Evolutionary conservation across 2,797 vertebrate genomes (phyloP), one percentile per base, ranked within the genome.

Genomic region (Tragelaphus eurycerus): DNA sequence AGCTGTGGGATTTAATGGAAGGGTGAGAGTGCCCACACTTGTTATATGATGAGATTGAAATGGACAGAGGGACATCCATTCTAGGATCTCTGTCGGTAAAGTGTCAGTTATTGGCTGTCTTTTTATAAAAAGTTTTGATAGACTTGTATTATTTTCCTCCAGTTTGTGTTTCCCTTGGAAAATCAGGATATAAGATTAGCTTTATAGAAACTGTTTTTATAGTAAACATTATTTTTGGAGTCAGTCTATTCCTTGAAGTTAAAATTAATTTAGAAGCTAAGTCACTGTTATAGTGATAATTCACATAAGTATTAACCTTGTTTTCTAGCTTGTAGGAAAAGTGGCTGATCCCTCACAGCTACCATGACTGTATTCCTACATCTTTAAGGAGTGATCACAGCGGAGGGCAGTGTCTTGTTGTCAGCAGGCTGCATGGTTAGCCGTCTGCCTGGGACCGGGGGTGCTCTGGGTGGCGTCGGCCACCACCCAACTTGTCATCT

Each of bases 121-220:
- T 31, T 81, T 81, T 95, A 31, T 19, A 82, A 29, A 46, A 88
- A 43, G 6, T 17, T 52, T 97, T 96, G 57, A 90, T 85, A 48
- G 57, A 52, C 13, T 60, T 71, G 38, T 78, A 17, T 88, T 88
- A 54, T 87, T 95, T 96, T 78, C 43, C 48, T 50, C 31, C 79
- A 93, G 67, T 95, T 96, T 9, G n/a, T 93, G 29, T 93, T 92
- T 86, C 43, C 90, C 38, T 88, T 88, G 19, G 67, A 93, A 95
- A 92, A 52, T 89, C 67, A 93, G 12, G 16, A 71, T 78, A 17
- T 1, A 74, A 55, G 34, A 48, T 87, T 97, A 67, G 29, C 78
- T 83, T 88, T 81, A 91, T 7, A 52, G 46, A 92, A 93, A 81
- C 83, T 90, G 12, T 85, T 96, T 97, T 95, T 96, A 46, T 92